Evolutionary conservation across 1,140 invertebrate species (phyloP).

Genomic region (Drosophila seguyi): DNA sequence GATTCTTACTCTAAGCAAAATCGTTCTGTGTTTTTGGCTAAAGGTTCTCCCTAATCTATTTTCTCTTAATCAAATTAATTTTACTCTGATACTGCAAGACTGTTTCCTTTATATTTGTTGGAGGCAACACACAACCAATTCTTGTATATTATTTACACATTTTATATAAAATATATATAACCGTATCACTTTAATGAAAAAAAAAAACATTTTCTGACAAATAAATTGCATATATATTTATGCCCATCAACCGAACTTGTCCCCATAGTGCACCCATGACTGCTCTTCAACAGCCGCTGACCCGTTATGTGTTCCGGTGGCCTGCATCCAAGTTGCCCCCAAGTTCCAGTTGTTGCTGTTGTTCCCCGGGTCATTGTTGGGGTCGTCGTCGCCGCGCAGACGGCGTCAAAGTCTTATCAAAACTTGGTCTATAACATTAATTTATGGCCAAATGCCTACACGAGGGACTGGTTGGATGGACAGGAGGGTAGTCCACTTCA

Average conservation of each 20-base stretch:
- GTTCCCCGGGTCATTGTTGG: slow-evolving; percentile 13
- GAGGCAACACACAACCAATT: too few species aligned
- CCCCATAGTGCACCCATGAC: slow-evolving; percentile 19
- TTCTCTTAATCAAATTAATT: too few species aligned
- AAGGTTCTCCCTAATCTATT: too few species aligned
- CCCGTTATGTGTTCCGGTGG: slow-evolving; percentile 79
- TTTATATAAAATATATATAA: too few species aligned
- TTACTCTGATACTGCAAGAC: too few species aligned
- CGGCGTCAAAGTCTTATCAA: slow-evolving; percentile 81
- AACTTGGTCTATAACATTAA: slow-evolving; percentile 80
- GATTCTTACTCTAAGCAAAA: too few species aligned
- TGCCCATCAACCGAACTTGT: not conserved
- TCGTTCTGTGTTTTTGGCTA: too few species aligned
- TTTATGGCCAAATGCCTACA: slow-evolving; percentile 66
- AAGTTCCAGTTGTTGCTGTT: slow-evolving; percentile 9
- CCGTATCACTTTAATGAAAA: too few species aligned
- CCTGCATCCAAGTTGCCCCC: slow-evolving; percentile 31
- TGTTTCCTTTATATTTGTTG: too few species aligned
- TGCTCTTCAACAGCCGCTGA: slow-evolving; percentile 65
- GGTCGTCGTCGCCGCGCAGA: slow-evolving; percentile 43
- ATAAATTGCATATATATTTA: not conserved
- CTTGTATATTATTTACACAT: too few species aligned
- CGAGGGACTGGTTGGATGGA: slow-evolving; percentile 7
- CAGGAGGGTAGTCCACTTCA: slow-evolving; percentile 44
- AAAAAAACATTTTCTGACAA: too few species aligned